phyloP scores from a whole-genome alignment of 2,113 vertebrate species.

The Tetrax tetrax region DNA sequence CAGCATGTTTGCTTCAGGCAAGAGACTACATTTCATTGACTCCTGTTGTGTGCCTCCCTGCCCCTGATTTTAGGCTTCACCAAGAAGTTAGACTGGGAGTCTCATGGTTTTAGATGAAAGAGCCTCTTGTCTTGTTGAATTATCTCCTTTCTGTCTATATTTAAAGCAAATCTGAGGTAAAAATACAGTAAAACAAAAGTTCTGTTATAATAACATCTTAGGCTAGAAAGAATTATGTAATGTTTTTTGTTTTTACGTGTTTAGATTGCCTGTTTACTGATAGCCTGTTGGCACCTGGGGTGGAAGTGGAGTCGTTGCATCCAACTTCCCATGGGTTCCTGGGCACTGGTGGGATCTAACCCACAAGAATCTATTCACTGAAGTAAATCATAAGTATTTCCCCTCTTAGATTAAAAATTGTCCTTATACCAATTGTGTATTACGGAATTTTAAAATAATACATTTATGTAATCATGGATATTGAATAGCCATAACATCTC shows the following conservation, averaged over 20 bases:
- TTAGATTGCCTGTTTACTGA: not conserved
- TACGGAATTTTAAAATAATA: not conserved
- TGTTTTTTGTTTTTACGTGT: not conserved
- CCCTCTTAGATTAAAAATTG: not conserved
- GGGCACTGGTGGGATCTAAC: not conserved
- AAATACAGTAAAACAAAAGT: constrained; percentile 1
- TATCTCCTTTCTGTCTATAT: constrained; percentile 28
- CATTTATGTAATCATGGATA: not conserved
- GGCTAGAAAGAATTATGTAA: not conserved
- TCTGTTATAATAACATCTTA: not conserved
- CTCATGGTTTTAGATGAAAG: constrained; percentile 40
- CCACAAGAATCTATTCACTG: not conserved
- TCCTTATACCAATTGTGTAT: not conserved
- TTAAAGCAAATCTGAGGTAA: constrained; percentile 34
- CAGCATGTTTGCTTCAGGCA: constrained; percentile 9
- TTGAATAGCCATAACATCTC: not conserved
- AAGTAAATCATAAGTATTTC: not conserved
- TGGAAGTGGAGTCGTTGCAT: not conserved
- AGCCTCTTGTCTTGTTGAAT: constrained; percentile 58
- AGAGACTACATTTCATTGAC: not conserved
- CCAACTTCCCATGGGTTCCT: not conserved
- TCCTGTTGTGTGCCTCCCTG: constrained; percentile 1
- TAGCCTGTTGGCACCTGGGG: not conserved
- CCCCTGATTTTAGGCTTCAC: constrained; percentile 5
- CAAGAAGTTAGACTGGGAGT: not conserved